Evolutionary conservation across 2,888 invertebrate genomes (phyloP).

Genomic region (Acleris sparsana): DNA sequence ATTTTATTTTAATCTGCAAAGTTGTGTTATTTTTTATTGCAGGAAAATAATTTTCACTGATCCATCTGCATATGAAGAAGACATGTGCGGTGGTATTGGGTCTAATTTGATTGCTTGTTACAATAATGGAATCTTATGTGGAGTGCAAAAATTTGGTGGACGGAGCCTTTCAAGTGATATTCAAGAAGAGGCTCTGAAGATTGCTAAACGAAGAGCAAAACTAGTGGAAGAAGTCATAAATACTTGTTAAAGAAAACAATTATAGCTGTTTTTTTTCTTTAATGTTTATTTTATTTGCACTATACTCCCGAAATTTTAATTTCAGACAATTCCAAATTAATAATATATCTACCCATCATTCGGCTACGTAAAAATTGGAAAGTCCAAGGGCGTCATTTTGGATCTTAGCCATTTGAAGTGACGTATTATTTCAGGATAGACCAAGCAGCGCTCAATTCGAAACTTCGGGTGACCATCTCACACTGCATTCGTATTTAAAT

Average conservation of each 20-base stretch:
- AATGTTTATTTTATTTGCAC: neutral
- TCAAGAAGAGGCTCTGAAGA: slow-evolving; percentile 83
- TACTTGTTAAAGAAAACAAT: slow-evolving; percentile 61
- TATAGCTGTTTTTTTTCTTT: slow-evolving; percentile 38
- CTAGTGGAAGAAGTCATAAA: slow-evolving; percentile 73
- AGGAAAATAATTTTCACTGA: slow-evolving; percentile 88
- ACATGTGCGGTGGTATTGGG: slow-evolving; percentile 85
- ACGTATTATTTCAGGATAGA: no score
- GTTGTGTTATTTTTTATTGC: slow-evolving; percentile 53
- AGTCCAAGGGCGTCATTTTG: no score
- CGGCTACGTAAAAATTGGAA: no score
- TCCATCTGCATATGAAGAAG: slow-evolving; percentile 93
- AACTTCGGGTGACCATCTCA: no score
- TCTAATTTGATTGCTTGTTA: slow-evolving; percentile 87
- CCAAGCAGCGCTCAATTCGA: no score
- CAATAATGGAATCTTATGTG: slow-evolving; percentile 85
- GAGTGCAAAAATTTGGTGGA: slow-evolving; percentile 90
- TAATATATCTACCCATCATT: no score
- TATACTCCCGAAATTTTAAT: no score
- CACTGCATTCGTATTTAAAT: no score
- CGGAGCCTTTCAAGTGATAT: slow-evolving; percentile 83
- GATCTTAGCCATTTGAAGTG: no score
- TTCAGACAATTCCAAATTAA: no score
- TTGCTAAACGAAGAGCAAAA: slow-evolving; percentile 83
- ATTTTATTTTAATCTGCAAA: neutral